Evolutionary conservation across 2,113 vertebrate species (phyloP).

Genomic region (Naja naja): DNA sequence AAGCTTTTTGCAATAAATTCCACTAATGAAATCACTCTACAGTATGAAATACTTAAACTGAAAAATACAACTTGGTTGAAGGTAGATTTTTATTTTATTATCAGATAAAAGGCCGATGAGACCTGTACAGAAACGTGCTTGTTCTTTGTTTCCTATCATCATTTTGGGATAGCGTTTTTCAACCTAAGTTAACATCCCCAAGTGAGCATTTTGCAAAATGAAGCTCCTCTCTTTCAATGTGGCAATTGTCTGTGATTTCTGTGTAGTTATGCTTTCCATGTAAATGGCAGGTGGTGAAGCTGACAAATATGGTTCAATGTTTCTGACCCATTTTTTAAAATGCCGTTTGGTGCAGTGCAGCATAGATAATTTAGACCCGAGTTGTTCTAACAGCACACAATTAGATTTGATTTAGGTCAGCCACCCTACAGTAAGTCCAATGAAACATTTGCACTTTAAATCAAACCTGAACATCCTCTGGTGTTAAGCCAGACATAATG

Average conservation of each 20-base stretch:
- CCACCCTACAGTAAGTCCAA: conserved; percentile 25
- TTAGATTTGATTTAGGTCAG: conserved; percentile 62
- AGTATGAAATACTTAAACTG: conserved; percentile 18
- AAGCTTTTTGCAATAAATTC: neutral
- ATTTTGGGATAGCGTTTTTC: conserved; percentile 34
- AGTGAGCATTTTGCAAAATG: conserved; percentile 42
- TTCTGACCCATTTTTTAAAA: conserved; percentile 40
- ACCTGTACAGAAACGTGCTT: neutral
- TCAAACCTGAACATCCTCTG: conserved; percentile 21
- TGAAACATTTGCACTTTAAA: conserved; percentile 56
- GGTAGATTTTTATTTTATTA: conserved; percentile 37
- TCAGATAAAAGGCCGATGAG: conserved; percentile 29
- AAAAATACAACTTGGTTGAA: conserved; percentile 1
- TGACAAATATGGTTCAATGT: conserved; percentile 49
- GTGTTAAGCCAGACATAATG: conserved; percentile 13
- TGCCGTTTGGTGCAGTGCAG: conserved; percentile 35
- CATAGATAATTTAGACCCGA: conserved; percentile 58
- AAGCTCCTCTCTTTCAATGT: conserved; percentile 44
- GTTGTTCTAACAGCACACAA: conserved; percentile 44
- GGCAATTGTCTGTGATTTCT: conserved; percentile 39
- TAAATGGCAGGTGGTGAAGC: conserved; percentile 59
- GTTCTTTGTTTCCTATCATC: conserved; percentile 22
- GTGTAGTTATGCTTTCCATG: conserved; percentile 42
- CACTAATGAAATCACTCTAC: conserved; percentile 14
- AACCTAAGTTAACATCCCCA: conserved; percentile 52